Percentiles rank a stretch among this genome's conserved stretches.
Conservation (phyloP, 2,113 vertebrate species). For the Mirza zaza region DNA sequence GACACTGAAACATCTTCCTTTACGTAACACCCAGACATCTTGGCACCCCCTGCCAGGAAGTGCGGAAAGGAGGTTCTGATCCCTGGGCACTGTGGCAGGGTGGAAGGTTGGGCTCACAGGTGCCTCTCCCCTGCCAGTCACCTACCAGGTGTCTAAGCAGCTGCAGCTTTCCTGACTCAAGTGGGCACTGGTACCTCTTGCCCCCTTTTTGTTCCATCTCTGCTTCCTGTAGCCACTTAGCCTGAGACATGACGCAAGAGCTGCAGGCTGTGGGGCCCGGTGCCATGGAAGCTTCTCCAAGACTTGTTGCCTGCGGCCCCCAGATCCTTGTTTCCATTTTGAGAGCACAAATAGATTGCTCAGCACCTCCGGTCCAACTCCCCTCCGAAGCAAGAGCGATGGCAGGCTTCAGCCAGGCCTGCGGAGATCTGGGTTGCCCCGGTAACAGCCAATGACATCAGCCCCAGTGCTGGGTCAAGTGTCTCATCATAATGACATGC, state of each 20-base stretch:
- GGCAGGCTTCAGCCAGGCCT: background rate
- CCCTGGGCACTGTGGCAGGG: background rate
- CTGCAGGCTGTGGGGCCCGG: background rate
- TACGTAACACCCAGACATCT: background rate
- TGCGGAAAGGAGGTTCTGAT: background rate
- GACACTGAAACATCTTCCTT: background rate
- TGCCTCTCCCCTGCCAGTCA: background rate
- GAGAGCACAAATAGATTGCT: background rate
- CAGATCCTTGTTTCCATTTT: background rate
- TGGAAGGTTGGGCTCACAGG: background rate
- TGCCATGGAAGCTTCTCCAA: background rate
- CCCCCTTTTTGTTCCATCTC: background rate
- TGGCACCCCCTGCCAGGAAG: background rate
- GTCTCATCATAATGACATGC: background rate
- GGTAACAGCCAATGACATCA: constrained; percentile 70
- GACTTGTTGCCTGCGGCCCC: background rate
- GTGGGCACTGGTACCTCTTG: background rate
- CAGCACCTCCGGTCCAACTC: background rate
- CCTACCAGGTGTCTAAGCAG: background rate
- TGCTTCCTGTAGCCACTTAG: background rate
- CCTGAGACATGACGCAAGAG: background rate
- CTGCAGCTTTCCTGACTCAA: background rate
- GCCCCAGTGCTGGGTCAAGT: constrained; percentile 60
- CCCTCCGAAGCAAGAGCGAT: background rate
- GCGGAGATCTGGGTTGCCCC: constrained; percentile 42